Conservation (phyloP, 2,113 vertebrate genomes). For the Pimephales promelas region DNA sequence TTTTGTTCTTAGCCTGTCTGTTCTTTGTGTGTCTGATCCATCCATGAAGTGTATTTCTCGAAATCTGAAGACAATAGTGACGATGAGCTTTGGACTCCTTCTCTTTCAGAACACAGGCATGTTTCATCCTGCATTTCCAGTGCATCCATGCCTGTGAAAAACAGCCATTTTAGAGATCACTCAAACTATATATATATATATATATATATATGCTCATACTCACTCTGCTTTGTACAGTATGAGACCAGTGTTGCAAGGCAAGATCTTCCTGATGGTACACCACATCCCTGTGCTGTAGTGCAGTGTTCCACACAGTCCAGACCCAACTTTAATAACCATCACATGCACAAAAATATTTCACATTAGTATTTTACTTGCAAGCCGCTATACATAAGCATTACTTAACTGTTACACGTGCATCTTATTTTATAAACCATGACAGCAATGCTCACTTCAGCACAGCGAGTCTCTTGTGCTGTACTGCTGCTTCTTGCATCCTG, state of each 20-base stretch:
- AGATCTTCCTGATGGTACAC: constrained; percentile 63
- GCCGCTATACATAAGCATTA: not conserved
- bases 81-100: constrained; percentile 69
- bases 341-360: constrained; percentile 4
- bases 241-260: constrained; percentile 74
- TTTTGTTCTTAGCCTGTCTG: constrained; percentile 70
- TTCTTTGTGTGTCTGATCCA: constrained; percentile 76
- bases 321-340: constrained; percentile 69
- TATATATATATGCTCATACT: constrained; percentile 51
- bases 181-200: not conserved
- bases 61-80: constrained; percentile 60
- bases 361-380: not conserved
- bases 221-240: constrained; percentile 78
- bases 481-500: constrained; percentile 72
- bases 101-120: constrained; percentile 62
- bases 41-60: constrained; percentile 66
- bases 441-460: constrained; percentile 73
- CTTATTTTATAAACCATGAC: not conserved
- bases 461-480: constrained; percentile 70
- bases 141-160: constrained; percentile 80
- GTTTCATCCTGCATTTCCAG: constrained; percentile 75
- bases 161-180: constrained; percentile 18
- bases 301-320: constrained; percentile 80
- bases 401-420: not conserved
- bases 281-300: constrained; percentile 53